These are phyloP conservation scores for Drosophila aff. DNA, from an alignment of 1,140 invertebrate species.

Conservation along the genomic window DNA sequence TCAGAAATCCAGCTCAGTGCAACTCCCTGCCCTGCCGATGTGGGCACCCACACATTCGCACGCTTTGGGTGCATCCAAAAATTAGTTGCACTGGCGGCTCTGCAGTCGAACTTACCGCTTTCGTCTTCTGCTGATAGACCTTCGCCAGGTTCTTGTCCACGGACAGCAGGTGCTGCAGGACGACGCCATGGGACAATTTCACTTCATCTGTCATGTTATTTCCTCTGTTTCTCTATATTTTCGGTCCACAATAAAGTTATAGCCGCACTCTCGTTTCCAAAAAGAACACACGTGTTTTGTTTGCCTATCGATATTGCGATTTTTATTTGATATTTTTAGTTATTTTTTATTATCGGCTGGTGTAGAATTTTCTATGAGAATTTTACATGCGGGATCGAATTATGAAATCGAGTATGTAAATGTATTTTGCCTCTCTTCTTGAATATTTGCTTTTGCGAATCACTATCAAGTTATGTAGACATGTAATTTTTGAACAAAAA, in stretches of 20 bases:
- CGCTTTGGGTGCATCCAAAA: conserved; percentile 1
- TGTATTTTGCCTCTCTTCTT: too few species aligned
- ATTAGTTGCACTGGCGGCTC: conserved; percentile 36
- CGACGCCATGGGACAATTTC: conserved; percentile 82
- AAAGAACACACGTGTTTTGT: conserved; percentile 63
- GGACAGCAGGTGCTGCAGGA: conserved; percentile 87
- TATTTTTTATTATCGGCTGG: too few species aligned
- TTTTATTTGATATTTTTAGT: too few species aligned
- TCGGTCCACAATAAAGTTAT: conserved; percentile 14
- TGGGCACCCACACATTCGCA: not conserved
- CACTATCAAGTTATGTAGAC: too few species aligned
- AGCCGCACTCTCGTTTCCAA: conserved; percentile 42
- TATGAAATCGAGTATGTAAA: too few species aligned
- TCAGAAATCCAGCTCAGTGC: not conserved
- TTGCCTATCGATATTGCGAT: too few species aligned
- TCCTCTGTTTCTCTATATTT: conserved; percentile 25
- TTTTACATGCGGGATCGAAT: too few species aligned
- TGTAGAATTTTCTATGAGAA: too few species aligned
- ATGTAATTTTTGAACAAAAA: too few species aligned
- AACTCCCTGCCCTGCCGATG: not conserved
- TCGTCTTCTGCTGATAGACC: conserved; percentile 87
- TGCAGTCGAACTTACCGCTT: conserved; percentile 86
- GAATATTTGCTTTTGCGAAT: too few species aligned
- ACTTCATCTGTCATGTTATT: conserved; percentile 55
- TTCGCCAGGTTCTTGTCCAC: conserved; percentile 87